Percentiles rank a stretch among this genome's conserved stretches.
Conservation (phyloP, 2,888 invertebrate species). For the Sarcophaga variegata region DNA sequence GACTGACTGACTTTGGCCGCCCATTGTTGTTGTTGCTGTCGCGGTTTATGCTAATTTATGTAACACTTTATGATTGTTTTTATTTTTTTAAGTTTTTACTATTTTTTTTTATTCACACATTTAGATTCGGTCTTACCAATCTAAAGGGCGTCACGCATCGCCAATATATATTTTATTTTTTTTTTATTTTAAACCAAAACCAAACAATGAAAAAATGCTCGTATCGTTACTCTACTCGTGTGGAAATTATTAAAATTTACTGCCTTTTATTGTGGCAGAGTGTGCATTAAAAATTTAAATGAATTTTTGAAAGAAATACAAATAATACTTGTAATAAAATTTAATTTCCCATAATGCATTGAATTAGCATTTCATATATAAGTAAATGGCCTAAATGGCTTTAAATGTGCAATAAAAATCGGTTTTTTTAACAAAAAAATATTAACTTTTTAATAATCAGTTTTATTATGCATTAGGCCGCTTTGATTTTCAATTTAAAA, state of each 20-base stretch:
- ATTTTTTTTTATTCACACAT: slow-evolving; percentile 22
- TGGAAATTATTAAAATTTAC: slow-evolving; percentile 46
- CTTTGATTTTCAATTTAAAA: not conserved
- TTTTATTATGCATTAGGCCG: not conserved
- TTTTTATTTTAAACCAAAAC: slow-evolving; percentile 9
- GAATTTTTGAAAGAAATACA: not conserved
- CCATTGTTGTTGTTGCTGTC: slow-evolving; percentile 51
- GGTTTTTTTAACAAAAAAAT: not conserved
- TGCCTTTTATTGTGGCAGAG: slow-evolving; percentile 26
- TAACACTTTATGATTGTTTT: slow-evolving; percentile 67
- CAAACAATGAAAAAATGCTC: slow-evolving; percentile 3
- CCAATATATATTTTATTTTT: slow-evolving; percentile 25
- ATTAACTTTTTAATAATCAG: not conserved
- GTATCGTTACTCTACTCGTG: slow-evolving; percentile 24
- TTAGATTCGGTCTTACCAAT: slow-evolving; percentile 41
- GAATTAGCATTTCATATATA: slow-evolving; percentile 12
- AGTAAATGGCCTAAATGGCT: slow-evolving; percentile 15
- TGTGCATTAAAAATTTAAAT: slow-evolving; percentile 22
- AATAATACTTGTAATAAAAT: not conserved
- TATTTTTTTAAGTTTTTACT: slow-evolving; percentile 27
- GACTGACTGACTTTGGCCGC: slow-evolving; percentile 49
- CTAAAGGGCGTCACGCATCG: slow-evolving; percentile 70
- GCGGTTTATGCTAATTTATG: slow-evolving; percentile 70
- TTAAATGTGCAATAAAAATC: slow-evolving; percentile 33
- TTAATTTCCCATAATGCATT: slow-evolving; percentile 48